Evolutionary conservation across 1,140 invertebrate genomes (phyloP).

Genomic region (Choristoneura fumiferana): DNA sequence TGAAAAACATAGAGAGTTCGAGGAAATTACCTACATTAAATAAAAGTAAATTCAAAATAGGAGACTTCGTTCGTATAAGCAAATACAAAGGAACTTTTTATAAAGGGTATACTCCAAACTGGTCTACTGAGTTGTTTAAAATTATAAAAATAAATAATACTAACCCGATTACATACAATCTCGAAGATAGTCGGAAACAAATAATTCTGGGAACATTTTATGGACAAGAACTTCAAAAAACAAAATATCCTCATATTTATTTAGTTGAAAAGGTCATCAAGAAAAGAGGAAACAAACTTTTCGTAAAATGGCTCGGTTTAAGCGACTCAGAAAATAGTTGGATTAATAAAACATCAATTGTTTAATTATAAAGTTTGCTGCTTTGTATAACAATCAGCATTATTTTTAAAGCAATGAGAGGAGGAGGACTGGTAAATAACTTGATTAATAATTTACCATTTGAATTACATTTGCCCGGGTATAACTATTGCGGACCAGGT

Average conservation of each 20-base stretch:
- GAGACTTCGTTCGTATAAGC: constrained; percentile 54
- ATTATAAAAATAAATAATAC: constrained; percentile 44
- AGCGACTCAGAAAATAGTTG: constrained; percentile 41
- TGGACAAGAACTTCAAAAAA: constrained; percentile 43
- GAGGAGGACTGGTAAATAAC: constrained; percentile 4
- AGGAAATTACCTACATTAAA: constrained; percentile 27
- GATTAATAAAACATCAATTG: constrained; percentile 32
- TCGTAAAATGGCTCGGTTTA: constrained; percentile 59
- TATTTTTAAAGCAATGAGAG: neutral
- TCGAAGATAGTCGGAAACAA: constrained; percentile 43
- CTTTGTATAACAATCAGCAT: neutral
- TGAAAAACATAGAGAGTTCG: constrained; percentile 1
- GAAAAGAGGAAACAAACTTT: constrained; percentile 39
- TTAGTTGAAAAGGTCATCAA: constrained; percentile 52
- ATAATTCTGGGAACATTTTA: constrained; percentile 57
- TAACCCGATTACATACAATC: constrained; percentile 45
- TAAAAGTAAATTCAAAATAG: constrained; percentile 33
- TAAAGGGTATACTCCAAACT: constrained; percentile 62
- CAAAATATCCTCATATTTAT: constrained; percentile 44
- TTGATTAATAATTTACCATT: constrained; percentile 1
- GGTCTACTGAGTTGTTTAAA: constrained; percentile 59
- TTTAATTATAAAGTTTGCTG: neutral
- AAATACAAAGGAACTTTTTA: constrained; percentile 56
- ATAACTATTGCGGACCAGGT: too few relatives aligned
- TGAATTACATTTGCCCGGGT: too few relatives aligned